Conservation (phyloP, 2,888 invertebrate genomes). For the Chrysolina americana region DNA sequence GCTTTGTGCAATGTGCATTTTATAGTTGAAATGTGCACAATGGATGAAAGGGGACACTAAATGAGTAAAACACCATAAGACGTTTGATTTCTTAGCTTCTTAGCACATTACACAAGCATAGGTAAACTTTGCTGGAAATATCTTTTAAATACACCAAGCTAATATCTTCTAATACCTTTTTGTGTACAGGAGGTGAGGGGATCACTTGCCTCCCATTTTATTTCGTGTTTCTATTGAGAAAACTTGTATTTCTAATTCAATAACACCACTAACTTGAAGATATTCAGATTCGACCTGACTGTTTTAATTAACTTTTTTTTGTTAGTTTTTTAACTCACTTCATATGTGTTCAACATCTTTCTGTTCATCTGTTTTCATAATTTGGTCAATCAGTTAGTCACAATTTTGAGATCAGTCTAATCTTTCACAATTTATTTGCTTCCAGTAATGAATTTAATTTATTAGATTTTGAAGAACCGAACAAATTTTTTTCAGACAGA, state of each 20-base stretch:
- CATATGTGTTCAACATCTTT: too few relatives aligned
- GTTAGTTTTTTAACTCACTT: too few relatives aligned
- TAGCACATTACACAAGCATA: slow-evolving; percentile 66
- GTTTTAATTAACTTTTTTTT: too few relatives aligned
- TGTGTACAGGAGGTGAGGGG: slow-evolving; percentile 51
- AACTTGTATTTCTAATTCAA: slow-evolving; percentile 37
- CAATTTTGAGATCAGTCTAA: neutral
- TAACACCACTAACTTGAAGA: slow-evolving; percentile 37
- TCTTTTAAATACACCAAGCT: slow-evolving; percentile 54
- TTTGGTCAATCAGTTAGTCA: too few relatives aligned
- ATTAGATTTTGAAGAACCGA: neutral
- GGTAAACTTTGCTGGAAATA: slow-evolving; percentile 44
- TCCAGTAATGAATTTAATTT: too few relatives aligned
- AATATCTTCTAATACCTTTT: slow-evolving; percentile 39
- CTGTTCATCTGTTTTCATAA: too few relatives aligned
- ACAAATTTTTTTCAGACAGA: neutral
- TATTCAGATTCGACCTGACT: neutral
- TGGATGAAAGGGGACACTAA: slow-evolving; percentile 42
- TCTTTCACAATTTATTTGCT: too few relatives aligned
- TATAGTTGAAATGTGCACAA: slow-evolving; percentile 48
- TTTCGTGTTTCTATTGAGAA: slow-evolving; percentile 52
- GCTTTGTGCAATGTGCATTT: slow-evolving; percentile 60
- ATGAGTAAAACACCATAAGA: slow-evolving; percentile 48
- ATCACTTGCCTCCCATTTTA: slow-evolving; percentile 52
- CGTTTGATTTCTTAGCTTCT: slow-evolving; percentile 51